Evolutionary conservation across 2,797 vertebrate genomes (phyloP).

Genomic region (Catostomus latipinnis): DNA sequence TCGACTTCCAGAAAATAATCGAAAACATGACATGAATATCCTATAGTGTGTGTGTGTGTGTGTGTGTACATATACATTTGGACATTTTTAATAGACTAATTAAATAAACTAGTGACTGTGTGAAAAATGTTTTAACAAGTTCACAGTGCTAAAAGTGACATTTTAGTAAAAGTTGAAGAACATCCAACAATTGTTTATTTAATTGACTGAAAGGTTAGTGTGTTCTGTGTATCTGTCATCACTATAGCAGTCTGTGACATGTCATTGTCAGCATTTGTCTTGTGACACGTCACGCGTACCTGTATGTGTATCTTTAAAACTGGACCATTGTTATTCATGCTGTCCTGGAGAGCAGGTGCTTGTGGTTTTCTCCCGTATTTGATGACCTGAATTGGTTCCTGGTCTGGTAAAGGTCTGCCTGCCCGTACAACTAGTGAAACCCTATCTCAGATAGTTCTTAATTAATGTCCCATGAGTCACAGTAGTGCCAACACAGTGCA

Average conservation of each 20-base stretch:
- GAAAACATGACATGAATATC: no score
- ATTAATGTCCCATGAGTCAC: slow-evolving; percentile 19
- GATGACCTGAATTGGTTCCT: slow-evolving; percentile 25
- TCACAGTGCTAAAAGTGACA: no score
- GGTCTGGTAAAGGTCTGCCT: slow-evolving; percentile 20
- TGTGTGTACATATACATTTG: no score
- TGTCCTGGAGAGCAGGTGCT: slow-evolving; percentile 13
- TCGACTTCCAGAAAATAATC: no score
- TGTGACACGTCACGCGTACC: not conserved
- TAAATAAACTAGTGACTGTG: no score
- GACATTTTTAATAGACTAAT: no score
- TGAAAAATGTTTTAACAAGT: no score
- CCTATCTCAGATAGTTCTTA: slow-evolving; percentile 20
- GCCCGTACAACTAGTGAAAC: slow-evolving; percentile 12
- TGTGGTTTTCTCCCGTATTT: slow-evolving; percentile 23
- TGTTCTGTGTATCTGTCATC: slow-evolving; percentile 1
- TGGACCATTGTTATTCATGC: slow-evolving; percentile 8
- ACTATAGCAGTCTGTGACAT: not conserved
- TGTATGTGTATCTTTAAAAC: slow-evolving; percentile 12
- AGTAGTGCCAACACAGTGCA: slow-evolving; percentile 16
- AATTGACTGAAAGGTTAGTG: not conserved
- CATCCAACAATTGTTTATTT: not conserved
- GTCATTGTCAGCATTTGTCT: not conserved
- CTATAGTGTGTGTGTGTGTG: no score
- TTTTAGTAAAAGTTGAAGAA: no score